Evolutionary conservation across 2,888 invertebrate genomes (phyloP).

Genomic region (Hirtodrosophila cameraria): DNA sequence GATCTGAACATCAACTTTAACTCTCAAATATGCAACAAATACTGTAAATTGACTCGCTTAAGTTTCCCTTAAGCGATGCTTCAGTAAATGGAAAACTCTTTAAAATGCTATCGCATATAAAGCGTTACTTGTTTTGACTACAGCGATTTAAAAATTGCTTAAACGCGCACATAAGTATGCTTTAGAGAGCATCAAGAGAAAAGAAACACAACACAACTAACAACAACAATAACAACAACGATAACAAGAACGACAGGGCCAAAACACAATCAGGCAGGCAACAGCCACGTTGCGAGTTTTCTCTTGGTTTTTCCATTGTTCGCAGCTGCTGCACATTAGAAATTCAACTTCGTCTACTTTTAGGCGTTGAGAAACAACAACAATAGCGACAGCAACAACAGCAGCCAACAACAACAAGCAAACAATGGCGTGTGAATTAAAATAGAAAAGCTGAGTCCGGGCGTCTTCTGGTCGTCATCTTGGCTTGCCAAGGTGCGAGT

Average conservation of each 20-base stretch:
- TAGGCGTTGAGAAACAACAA: slow-evolving; percentile 62
- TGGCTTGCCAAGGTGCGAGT: slow-evolving; percentile 66
- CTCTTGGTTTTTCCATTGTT: slow-evolving; percentile 64
- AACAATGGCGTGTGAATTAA: slow-evolving; percentile 80
- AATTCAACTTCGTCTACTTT: slow-evolving; percentile 78
- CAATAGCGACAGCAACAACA: slow-evolving; percentile 24
- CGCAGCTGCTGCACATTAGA: slow-evolving; percentile 79
- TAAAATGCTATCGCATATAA: background rate
- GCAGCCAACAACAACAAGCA: slow-evolving; percentile 27
- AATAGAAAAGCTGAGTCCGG: slow-evolving; percentile 65
- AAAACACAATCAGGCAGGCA: slow-evolving; percentile 67
- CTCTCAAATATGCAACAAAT: no score
- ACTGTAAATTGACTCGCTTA: background rate
- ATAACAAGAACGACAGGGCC: slow-evolving; percentile 46
- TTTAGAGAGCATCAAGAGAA: slow-evolving; percentile 21
- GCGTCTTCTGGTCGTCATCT: slow-evolving; percentile 69
- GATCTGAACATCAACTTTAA: no score
- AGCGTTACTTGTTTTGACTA: slow-evolving; percentile 18
- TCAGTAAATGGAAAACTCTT: background rate
- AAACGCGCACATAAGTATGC: slow-evolving; percentile 53
- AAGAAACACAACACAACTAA: slow-evolving; percentile 21
- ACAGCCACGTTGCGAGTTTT: slow-evolving; percentile 40
- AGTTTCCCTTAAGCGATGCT: background rate
- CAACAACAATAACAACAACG: slow-evolving; percentile 46
- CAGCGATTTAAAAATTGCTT: slow-evolving; percentile 61